Percentiles rank a stretch among this genome's conserved stretches.
These are phyloP conservation scores for Xiphophorus hellerii DNA, from an alignment of 2,113 vertebrate species.

Conservation along the genomic window DNA sequence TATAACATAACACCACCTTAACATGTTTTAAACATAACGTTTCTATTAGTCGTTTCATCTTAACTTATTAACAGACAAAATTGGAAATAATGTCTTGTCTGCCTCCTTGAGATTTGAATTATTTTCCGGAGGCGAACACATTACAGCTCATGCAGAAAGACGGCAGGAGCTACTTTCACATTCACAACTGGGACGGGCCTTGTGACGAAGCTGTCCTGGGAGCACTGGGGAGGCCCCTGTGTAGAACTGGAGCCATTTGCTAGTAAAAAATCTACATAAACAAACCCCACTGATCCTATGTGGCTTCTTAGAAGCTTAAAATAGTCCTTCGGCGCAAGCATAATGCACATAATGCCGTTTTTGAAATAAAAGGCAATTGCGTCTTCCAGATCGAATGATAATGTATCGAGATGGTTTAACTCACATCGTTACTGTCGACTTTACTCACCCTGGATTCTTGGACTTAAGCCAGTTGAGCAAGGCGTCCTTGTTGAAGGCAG, in stretches of 20 bases:
- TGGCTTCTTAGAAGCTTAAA: not conserved
- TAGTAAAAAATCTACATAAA: not conserved
- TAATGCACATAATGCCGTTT: not conserved
- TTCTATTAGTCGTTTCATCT: not conserved
- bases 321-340: not conserved
- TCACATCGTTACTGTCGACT: not conserved
- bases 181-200: slow-evolving; percentile 3
- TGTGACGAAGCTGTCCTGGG: not conserved
- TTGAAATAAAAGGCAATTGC: slow-evolving; percentile 5
- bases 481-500: slow-evolving; percentile 97
- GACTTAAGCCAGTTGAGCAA: slow-evolving; percentile 98
- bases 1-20: too few relatives aligned
- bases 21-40: not conserved
- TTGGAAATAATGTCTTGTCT: not conserved
- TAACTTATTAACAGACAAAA: not conserved
- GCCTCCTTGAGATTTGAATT: not conserved
- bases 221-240: slow-evolving; percentile 3
- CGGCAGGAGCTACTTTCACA: not conserved
- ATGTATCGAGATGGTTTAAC: not conserved
- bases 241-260: not conserved
- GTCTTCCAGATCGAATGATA: not conserved
- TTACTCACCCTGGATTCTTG: slow-evolving; percentile 93
- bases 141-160: not conserved
- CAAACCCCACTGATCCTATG: not conserved
- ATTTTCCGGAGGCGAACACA: not conserved